Evolutionary conservation across 2,113 vertebrate species (phyloP).

Genomic region (Himantopus leucocephalus): DNA sequence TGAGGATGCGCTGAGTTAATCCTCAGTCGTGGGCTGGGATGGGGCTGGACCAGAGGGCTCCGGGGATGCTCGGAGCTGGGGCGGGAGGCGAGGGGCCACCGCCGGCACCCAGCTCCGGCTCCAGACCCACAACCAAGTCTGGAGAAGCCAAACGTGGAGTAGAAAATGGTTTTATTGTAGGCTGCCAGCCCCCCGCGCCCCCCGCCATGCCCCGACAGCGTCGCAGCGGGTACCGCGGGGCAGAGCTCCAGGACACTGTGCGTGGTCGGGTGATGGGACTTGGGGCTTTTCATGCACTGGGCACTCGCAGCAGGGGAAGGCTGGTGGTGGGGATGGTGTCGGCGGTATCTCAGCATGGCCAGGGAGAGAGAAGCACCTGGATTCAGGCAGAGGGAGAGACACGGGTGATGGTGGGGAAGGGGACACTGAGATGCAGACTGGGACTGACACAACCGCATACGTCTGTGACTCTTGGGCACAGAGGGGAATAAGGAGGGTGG

Average conservation of each 20-base stretch:
- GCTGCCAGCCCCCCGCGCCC: not conserved
- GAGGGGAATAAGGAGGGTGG: not conserved
- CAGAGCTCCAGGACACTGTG: not conserved
- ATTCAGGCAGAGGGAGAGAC: not conserved
- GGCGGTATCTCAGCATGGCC: not conserved
- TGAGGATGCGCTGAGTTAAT: not conserved
- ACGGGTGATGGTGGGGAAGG: not conserved
- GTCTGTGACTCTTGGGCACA: fast-evolving
- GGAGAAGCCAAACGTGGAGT: not conserved
- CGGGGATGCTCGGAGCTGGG: not conserved
- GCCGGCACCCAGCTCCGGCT: not conserved
- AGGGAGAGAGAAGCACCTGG: not conserved
- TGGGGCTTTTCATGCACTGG: not conserved
- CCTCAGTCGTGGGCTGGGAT: fast-evolving
- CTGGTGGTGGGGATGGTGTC: not conserved
- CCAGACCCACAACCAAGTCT: fast-evolving
- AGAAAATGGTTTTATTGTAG: not conserved
- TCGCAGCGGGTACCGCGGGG: not conserved
- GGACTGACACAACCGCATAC: fast-evolving
- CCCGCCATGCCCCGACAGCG: fast-evolving
- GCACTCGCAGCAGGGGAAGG: not conserved
- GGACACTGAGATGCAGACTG: fast-evolving
- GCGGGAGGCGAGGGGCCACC: fast-evolving
- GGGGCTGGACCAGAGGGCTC: not conserved
- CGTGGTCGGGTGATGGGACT: fast-evolving